Base-by-base conservation (phyloP, 2,797 vertebrate genomes). In the Tangara arthus region DNA sequence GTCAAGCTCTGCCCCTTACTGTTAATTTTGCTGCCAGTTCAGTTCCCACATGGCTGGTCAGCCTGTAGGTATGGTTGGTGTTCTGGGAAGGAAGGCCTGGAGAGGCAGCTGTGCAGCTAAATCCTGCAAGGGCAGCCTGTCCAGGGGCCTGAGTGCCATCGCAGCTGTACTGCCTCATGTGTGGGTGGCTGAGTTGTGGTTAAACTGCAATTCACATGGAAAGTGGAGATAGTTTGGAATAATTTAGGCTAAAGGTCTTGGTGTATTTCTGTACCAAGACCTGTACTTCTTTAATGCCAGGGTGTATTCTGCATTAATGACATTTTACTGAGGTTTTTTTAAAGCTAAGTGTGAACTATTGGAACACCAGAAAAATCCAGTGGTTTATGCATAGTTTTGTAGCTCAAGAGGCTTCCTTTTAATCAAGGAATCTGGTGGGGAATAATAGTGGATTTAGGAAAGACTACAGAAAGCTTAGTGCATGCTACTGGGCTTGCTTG, bases 401-500 rank as follows among this genome's bases (percentile, higher is more conserved):
- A 37, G 53, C 80, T 78, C 61, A 76, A n/a, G 70, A 89, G 39
- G 13, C 50, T 75, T 90, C 56, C 9, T 53, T 90, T 92, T 32
- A 65, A 49, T 80, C 32, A 46, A 55, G 59, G 39, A 34, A 70
- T 82, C 82, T 47, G 27, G 12, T 75, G 42, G 5, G 44, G 6
- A 7, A 73, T 93, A 63, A 41, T 41, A 63, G 32, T 44, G 30
- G 46, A 11, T 76, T 92, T 80, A 93, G 79, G 72, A 94, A 84
- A 39, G 91, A 42, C 89, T 89, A 52, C 83, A 73, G 94, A 94
- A 97, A 89, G 82, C 96, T 71, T 47, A 56, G 91, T 79, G 34
- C 30, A 8, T 87, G 76, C 86, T 94, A n/a, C 75, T 61, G 42
- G 53, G 20, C 49, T 76, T 82, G 14, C 77, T 75, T 81, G 65